Evolutionary conservation across 2,113 vertebrate species (phyloP).

Genomic region (Syrrhaptes paradoxus): DNA sequence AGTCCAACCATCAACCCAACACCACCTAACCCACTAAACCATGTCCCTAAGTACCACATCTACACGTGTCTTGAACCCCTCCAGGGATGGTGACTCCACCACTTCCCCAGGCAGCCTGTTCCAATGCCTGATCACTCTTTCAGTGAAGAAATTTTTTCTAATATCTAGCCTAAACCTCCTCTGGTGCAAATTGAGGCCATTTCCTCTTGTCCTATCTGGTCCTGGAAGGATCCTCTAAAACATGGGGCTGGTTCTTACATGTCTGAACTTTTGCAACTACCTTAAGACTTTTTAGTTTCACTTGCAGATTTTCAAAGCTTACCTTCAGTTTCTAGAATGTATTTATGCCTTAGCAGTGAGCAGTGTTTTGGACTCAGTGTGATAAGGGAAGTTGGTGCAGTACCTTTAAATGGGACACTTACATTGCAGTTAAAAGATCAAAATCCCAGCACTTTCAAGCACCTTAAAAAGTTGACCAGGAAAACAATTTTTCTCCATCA

Average conservation of each 20-base stretch:
- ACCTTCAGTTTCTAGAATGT: neutral
- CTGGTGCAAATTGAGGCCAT: no score
- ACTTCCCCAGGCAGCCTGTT: no score
- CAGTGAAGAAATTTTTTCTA: no score
- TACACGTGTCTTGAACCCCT: no score
- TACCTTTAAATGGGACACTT: neutral
- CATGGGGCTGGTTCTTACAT: accelerated
- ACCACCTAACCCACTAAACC: no score
- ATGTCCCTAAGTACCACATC: no score
- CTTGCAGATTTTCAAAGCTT: neutral
- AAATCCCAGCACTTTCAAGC: neutral
- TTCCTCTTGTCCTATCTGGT: neutral
- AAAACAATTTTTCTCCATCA: neutral
- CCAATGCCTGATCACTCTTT: no score
- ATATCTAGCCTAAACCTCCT: no score
- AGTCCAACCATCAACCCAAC: no score
- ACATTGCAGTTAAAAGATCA: neutral
- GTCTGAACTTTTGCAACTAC: neutral
- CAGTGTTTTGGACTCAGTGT: neutral
- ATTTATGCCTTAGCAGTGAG: neutral
- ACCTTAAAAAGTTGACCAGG: neutral
- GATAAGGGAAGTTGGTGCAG: neutral
- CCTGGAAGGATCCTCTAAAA: neutral
- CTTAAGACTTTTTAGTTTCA: neutral
- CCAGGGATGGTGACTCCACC: no score